Conservation (phyloP, 2,113 vertebrate genomes). For the Myotis yumanensis region DNA sequence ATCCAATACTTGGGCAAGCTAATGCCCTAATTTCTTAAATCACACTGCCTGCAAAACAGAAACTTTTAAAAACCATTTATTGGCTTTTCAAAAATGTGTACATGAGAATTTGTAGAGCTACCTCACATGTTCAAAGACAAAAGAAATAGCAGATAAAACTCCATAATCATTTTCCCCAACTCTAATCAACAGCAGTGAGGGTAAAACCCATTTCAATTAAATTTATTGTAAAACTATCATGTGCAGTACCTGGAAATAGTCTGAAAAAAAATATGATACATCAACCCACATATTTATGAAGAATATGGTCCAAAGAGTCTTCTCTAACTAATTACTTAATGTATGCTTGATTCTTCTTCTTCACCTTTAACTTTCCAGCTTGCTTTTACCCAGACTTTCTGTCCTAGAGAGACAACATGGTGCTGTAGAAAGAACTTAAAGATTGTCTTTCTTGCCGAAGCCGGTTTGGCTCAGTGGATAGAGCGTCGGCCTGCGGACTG, state of each 20-base stretch:
- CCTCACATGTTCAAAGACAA: background rate
- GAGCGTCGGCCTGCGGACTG: too few species aligned
- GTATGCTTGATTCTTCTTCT: background rate
- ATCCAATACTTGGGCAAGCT: conserved; percentile 33
- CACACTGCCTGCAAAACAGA: background rate
- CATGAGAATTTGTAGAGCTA: background rate
- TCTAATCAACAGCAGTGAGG: background rate
- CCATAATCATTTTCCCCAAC: background rate
- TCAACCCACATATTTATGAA: background rate
- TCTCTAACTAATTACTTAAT: background rate
- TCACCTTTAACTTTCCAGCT: background rate
- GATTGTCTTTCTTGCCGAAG: background rate
- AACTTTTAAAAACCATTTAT: background rate
- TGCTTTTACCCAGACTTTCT: background rate
- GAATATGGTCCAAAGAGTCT: accelerated
- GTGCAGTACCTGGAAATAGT: background rate
- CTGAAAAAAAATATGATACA: background rate
- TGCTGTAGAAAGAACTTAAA: background rate
- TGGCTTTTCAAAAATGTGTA: background rate
- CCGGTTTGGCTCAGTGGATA: too few species aligned
- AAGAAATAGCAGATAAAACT: background rate
- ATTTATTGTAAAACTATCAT: background rate
- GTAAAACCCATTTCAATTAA: conserved; percentile 16
- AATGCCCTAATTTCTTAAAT: conserved; percentile 45
- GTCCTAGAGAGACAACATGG: background rate